Evolutionary conservation across 92 coral and sea anemone species (phyloP), one percentile per base, ranked within the genome.

Genomic region (Virgularia gustaviana): DNA sequence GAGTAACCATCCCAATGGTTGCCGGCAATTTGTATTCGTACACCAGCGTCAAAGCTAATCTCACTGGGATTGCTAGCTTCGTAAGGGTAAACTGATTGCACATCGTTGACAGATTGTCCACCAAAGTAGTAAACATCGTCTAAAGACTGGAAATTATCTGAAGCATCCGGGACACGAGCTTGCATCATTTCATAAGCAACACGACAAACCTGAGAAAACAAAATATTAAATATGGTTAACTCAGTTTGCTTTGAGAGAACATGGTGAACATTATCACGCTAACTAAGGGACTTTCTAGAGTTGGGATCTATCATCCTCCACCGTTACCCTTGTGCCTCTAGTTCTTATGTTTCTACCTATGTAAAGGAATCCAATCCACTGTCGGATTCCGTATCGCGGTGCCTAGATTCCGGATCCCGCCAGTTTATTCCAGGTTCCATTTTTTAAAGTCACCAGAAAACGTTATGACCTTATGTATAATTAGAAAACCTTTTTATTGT

Each of bases 1-100:
- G 98, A 89, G 55, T 77, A 89, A 0, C 98, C 98, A 65, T 92
- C 90, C 98, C 98, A 92, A 76, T 92, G 98, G 55, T 92, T 92
- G 10, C 98, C 98, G 6, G 98, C 98, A 73, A 92, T 89, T 37
- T 88, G 80, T 12, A 89, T 66, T 2, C 76, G 60, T 73, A 89
- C 98, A 0, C 96, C 94, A 2, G 88, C 80, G 42, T 83, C 59
- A 15, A 92, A 51, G 55, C 68, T 68, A n/a, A 89, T 83, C 73
- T 92, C 85, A 8, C 83, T 87, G 19, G 32, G 29, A 53, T 66
- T 76, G 53, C 78, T 76, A 2, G 98, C 86, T 47, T 71, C 55
- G 75, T 92, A 96, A 6, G 96, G 76, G 49, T 86, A 85, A 20
- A 92, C 70, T 5, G 98, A 92, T 27, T 64, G 65, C 4, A 89